phyloP scores from a whole-genome alignment of 2,797 vertebrate species.

The Melanotaenia maccullochi region DNA sequence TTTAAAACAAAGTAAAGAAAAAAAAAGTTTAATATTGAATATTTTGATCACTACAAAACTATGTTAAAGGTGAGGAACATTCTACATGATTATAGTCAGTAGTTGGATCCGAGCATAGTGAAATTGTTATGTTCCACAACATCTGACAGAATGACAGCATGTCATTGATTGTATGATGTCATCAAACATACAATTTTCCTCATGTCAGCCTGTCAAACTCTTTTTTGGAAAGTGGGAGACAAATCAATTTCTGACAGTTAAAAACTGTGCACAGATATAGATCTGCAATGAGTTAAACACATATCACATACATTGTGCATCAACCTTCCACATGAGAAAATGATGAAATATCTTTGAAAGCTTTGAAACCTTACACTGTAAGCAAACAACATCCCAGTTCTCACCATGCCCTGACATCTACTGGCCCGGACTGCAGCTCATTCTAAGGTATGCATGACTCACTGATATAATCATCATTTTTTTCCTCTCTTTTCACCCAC shows the following conservation, averaged over 20 bases:
- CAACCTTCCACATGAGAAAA: neutral
- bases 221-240: neutral
- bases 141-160: slow-evolving; percentile 1
- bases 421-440: neutral
- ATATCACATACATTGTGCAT: neutral
- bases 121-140: neutral
- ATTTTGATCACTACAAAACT: neutral
- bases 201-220: slow-evolving; percentile 9
- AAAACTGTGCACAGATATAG: slow-evolving; percentile 4
- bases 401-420: neutral
- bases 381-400: neutral
- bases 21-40: neutral
- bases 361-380: neutral
- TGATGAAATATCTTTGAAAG: neutral
- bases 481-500: slow-evolving; percentile 37
- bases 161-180: slow-evolving; percentile 13
- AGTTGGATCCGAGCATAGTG: neutral
- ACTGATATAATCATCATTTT: slow-evolving; percentile 21
- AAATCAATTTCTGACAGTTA: slow-evolving; percentile 7
- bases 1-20: neutral
- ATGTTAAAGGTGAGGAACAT: neutral
- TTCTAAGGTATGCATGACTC: neutral
- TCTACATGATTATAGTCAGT: neutral
- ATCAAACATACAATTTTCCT: neutral
- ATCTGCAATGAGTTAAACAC: slow-evolving; percentile 11